Evolutionary conservation across 2,888 invertebrate genomes (phyloP), one percentile per base, ranked within the genome.

Genomic region (Drosophila pseudotakahashii): DNA sequence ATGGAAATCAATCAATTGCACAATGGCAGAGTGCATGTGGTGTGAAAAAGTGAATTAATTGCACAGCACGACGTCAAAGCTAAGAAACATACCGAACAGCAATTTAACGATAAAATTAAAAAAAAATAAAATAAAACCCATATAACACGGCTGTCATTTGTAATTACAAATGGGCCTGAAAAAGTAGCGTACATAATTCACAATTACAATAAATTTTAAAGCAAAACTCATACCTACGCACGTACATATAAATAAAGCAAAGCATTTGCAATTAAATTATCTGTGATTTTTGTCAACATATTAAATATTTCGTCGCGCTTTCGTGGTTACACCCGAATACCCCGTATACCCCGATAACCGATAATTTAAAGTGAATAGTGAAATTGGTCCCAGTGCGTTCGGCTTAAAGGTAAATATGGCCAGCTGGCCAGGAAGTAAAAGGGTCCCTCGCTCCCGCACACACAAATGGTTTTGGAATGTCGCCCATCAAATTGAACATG

Each of bases 231-330:
- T 60, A 69, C 53, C 73, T 45, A 26, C 26, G 5, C 6, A 26
- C 26, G 1, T 26, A 70, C 7, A 30, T 7, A 70, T 45, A 66
- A 60, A 54, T 37, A 67, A 61, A 57, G 23, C 39, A 41, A 77
- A 61, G 51, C 37, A 72, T 76, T 72, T 78, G 78, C 77, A 76
- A 79, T 86, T 84, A 76, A 83, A 86, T 84, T 86, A 83, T 84
- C 84, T 84, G 84, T 86, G 84, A 84, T 84, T 84, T 79, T 72
- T 70, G 77, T 85, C 78, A 79, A 79, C 79, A 84, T 84, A 82
- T 79, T 77, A 59, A 79, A 82, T 76, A 79, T 74, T 52, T 58
- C 34, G 30, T 30, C 58, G 55, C 16, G 61, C 37, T 63, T 44
- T 45, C 41, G 57, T 57, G 59, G 68, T 73, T 42, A 75, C 55